Percentiles rank a stretch among this genome's conserved stretches.
phyloP scores from a whole-genome alignment of 2,113 vertebrate species.

The Dipodomys stephensi region DNA sequence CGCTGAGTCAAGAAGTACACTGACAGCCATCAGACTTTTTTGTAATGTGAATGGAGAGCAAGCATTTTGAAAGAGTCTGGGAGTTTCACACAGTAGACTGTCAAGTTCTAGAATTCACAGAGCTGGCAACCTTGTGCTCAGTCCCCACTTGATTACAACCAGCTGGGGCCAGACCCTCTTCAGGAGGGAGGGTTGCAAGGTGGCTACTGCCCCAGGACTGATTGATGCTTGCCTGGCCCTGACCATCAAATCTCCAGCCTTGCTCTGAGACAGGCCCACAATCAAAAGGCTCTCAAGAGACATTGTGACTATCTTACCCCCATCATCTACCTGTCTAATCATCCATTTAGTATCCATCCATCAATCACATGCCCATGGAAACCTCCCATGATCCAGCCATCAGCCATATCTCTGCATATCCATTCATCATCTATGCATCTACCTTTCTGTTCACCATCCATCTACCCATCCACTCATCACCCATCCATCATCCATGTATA shows the following conservation, averaged over 20 bases:
- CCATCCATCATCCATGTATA: neutral
- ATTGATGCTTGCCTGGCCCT: neutral
- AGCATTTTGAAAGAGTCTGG: neutral
- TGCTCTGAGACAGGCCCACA: neutral
- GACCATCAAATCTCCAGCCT: neutral
- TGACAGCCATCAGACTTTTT: fast-evolving
- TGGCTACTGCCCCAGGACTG: neutral
- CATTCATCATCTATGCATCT: neutral
- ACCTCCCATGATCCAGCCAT: neutral
- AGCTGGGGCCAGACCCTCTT: fast-evolving
- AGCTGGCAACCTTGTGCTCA: neutral
- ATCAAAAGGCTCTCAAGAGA: neutral
- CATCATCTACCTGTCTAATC: neutral
- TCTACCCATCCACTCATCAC: neutral
- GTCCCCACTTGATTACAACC: fast-evolving
- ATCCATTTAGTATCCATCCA: neutral
- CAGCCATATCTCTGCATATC: too few relatives aligned
- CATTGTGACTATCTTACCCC: neutral
- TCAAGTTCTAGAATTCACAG: neutral
- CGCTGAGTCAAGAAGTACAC: neutral
- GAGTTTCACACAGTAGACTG: neutral
- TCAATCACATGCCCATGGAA: neutral
- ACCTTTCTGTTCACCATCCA: fast-evolving
- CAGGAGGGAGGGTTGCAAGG: too few relatives aligned
- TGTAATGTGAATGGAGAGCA: neutral